Evolutionary conservation across 2,797 vertebrate species (phyloP).

Genomic region (Crenichthys baileyi): DNA sequence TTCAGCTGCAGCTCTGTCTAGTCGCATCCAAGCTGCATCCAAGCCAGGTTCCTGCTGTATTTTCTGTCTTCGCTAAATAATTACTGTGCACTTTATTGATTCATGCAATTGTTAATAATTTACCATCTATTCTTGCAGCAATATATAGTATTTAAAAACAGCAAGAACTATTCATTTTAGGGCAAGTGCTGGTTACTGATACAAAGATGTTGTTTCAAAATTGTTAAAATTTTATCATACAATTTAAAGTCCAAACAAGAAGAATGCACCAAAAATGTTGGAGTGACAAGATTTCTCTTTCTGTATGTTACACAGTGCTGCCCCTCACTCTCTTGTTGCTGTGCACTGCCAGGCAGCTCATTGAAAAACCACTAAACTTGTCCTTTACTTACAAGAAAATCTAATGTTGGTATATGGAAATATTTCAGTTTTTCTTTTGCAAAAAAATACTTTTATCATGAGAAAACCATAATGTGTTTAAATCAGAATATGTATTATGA

Average conservation of each 20-base stretch:
- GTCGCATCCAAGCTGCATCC: slow-evolving; percentile 20
- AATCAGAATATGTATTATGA: neutral
- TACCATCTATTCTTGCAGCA: neutral
- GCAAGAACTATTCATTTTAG: neutral
- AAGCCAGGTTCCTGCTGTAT: slow-evolving; percentile 5
- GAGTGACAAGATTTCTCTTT: too few relatives aligned
- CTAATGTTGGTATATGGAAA: neutral
- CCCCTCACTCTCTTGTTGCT: neutral
- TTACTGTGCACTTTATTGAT: neutral
- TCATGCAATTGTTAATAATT: neutral
- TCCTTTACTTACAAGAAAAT: neutral
- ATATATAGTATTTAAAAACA: neutral
- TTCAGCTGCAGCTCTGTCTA: slow-evolving; percentile 21
- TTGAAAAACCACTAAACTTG: neutral
- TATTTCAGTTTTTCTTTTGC: neutral
- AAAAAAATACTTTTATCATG: neutral
- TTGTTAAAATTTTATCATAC: too few relatives aligned
- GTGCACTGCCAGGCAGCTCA: neutral
- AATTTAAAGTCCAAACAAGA: too few relatives aligned
- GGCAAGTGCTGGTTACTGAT: neutral
- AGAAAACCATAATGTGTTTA: neutral
- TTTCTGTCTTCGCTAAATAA: slow-evolving; percentile 11
- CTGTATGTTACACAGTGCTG: too few relatives aligned
- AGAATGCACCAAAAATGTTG: too few relatives aligned
- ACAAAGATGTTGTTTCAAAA: neutral